Conservation (phyloP, 2,797 vertebrate species). For the Dicrostonyx torquatus region DNA sequence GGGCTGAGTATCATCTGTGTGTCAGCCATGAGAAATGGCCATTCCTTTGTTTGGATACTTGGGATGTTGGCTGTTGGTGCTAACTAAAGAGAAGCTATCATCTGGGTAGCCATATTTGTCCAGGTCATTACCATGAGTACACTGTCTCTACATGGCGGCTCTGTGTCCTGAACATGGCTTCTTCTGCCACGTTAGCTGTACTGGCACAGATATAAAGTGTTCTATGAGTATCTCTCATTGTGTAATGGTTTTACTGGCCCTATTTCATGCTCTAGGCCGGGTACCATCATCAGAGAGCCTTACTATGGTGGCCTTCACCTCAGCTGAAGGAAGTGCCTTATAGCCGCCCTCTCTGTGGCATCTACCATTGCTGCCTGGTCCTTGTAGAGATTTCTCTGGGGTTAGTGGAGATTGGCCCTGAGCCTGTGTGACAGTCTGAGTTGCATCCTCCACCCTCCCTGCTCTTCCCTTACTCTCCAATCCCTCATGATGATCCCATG, state of each 20-base stretch:
- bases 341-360: background rate
- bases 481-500: background rate
- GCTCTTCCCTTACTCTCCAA: background rate
- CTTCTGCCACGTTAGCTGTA: background rate
- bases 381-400: background rate
- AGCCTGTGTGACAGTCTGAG: too few relatives aligned
- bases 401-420: background rate
- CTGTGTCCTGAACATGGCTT: background rate
- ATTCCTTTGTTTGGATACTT: background rate
- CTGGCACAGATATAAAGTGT: background rate
- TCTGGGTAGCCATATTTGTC: background rate
- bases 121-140: background rate
- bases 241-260: background rate
- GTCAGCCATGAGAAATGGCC: background rate
- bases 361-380: background rate
- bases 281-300: background rate
- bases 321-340: background rate
- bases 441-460: background rate
- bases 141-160: background rate
- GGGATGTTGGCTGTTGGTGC: background rate
- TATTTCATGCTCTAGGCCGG: background rate
- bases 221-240: background rate
- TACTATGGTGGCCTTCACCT: background rate
- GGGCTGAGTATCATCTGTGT: background rate
- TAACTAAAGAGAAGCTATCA: background rate